phyloP scores from a whole-genome alignment of 2,113 vertebrate genomes.

The Amblyornis subalaris region DNA sequence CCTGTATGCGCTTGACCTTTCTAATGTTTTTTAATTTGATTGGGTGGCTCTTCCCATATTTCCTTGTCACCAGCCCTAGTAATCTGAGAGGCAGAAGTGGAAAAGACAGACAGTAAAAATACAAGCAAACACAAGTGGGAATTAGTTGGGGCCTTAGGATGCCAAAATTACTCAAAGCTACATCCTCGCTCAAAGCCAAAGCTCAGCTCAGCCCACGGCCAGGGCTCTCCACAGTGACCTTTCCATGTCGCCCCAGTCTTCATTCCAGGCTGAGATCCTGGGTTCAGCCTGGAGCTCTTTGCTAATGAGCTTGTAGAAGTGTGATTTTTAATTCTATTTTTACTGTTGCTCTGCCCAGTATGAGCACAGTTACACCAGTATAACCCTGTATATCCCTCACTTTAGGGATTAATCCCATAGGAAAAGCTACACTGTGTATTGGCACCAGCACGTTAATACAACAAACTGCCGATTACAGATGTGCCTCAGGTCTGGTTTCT shows the following conservation, averaged over 20 bases:
- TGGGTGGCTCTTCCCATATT: conserved; percentile 55
- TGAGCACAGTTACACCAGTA: neutral
- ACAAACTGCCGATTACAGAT: neutral
- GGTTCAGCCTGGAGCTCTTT: neutral
- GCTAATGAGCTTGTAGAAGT: neutral
- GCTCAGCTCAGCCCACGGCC: neutral
- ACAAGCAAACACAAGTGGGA: conserved; percentile 34
- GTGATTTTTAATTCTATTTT: neutral
- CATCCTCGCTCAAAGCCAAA: neutral
- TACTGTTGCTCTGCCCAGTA: neutral
- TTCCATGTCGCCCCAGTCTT: neutral
- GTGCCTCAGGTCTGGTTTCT: neutral
- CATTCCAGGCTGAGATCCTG: neutral
- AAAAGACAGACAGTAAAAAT: conserved; percentile 44
- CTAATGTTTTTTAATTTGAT: conserved; percentile 65
- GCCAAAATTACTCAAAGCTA: neutral
- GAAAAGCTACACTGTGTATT: neutral
- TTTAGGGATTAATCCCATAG: neutral
- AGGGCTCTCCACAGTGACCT: neutral
- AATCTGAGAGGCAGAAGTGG: conserved; percentile 52
- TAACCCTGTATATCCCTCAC: neutral
- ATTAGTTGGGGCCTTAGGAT: neutral
- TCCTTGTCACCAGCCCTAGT: conserved; percentile 57
- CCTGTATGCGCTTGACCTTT: conserved; percentile 46
- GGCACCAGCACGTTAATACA: neutral